These are phyloP conservation scores for Chelonus insularis DNA, from an alignment of 1,140 invertebrate species.

Conservation along the genomic window DNA sequence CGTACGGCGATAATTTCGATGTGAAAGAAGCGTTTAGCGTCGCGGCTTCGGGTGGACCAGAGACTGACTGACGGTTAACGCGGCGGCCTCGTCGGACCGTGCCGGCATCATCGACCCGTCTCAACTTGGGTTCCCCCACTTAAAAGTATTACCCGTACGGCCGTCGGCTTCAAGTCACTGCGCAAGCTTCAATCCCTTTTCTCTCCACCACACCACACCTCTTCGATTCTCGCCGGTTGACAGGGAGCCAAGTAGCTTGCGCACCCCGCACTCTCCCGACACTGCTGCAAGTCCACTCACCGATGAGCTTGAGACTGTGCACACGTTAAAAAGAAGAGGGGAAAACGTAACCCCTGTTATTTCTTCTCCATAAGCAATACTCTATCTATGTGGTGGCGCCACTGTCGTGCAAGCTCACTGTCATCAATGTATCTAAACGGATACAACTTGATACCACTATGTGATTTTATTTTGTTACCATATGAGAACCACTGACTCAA, in stretches of 20 bases:
- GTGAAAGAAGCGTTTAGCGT: conserved; percentile 48
- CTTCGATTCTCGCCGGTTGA: conserved; percentile 1
- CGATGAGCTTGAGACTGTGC: neutral
- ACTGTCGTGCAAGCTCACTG: conserved; percentile 2
- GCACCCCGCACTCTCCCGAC: neutral
- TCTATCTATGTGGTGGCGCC: too few species aligned
- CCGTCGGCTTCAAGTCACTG: neutral
- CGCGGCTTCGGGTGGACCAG: conserved; percentile 55
- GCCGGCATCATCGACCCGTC: conserved; percentile 59
- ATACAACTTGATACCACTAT: neutral
- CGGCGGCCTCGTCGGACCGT: conserved; percentile 44
- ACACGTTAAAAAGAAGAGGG: neutral
- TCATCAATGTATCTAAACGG: neutral
- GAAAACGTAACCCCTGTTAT: neutral
- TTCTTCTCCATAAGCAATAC: neutral
- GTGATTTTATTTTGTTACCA: too few species aligned
- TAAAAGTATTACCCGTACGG: conserved; percentile 30
- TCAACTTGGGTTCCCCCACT: conserved; percentile 11
- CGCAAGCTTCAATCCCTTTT: neutral
- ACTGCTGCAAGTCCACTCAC: neutral
- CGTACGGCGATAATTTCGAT: conserved; percentile 45
- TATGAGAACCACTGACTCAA: conserved; percentile 10
- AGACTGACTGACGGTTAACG: conserved; percentile 54
- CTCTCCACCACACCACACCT: conserved; percentile 17
- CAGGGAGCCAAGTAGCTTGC: neutral